Evolutionary conservation across 2,113 vertebrate genomes (phyloP), one percentile per base, ranked within the genome.

Genomic region (Myotis brandtii): DNA sequence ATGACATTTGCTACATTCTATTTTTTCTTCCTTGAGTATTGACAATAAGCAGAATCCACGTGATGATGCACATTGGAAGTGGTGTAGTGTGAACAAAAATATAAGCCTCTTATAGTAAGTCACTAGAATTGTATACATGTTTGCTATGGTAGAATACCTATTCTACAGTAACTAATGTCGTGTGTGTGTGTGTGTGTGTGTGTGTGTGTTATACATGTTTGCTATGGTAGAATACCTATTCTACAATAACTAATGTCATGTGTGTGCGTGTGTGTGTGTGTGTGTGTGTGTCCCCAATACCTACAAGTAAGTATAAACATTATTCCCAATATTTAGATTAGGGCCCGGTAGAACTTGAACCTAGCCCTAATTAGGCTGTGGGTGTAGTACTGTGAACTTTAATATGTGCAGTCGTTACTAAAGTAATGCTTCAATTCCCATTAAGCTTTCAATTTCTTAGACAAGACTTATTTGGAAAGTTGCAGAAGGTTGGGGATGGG

Each of bases 221-320:
- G 5, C 75, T 76, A 86, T 77, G 43, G 2, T 59, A 72, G 11
- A 64, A 72, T 56, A 66, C 12, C 9, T 16, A 23, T 25, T 14
- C 2, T 72, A 48, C 40, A 21, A 1, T n/a, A 59, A 79, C 14
- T n/a, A 81, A 56, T 46, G 18, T 54, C 18, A 6, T 54, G 5
- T 52, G 18, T 67, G 30, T 67, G 12, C 56, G 37, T 43, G 5
- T 32, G 69, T 30, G 9, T 18, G 16, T 9, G 46, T 54, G 13
- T 90, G 37, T 59, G 9, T 9, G 43, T 8, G 6, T 43, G 0
- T 1, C n/a, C 8, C 23, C 4, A 11, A 1, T 6, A 1, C 2
- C 34, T 11, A 17, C 9, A 83, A 43, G 11, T 37, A 46, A 66
- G 48, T 25, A 11, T 79, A 82, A 84, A 40, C 6, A 40, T 46